Evolutionary conservation across 1,140 invertebrate genomes (phyloP).

Genomic region (Magallana angulata): DNA sequence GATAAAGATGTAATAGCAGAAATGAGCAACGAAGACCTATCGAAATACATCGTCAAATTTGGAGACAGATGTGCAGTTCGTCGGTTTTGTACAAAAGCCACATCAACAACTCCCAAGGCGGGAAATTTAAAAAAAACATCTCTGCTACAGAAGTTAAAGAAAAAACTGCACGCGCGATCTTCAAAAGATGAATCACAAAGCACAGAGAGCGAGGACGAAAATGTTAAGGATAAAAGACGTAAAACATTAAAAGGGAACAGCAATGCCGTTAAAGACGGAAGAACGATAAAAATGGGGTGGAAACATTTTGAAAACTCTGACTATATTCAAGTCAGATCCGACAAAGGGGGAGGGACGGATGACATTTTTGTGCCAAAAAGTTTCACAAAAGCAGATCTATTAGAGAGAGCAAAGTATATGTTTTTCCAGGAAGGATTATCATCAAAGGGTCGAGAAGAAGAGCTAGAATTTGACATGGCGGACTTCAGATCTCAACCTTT

Average conservation of each 20-base stretch:
- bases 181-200: too few relatives aligned
- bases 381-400: constrained; percentile 38
- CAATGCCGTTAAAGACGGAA: background rate
- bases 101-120: too few relatives aligned
- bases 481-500: background rate
- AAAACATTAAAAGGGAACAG: background rate
- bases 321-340: constrained; percentile 34
- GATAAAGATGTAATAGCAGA: too few relatives aligned
- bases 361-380: constrained; percentile 36
- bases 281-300: background rate
- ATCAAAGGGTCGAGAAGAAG: background rate
- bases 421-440: constrained; percentile 50
- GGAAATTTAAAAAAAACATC: too few relatives aligned
- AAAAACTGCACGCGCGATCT: too few relatives aligned
- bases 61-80: too few relatives aligned
- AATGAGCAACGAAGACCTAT: too few relatives aligned
- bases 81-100: too few relatives aligned
- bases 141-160: too few relatives aligned
- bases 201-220: background rate
- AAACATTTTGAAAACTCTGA: constrained; percentile 12
- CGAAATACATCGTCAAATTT: too few relatives aligned
- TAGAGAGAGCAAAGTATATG: constrained; percentile 18
- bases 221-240: background rate
- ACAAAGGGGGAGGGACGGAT: constrained; percentile 45
- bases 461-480: background rate